Conservation (phyloP, 2,888 invertebrate genomes). For the Panopea generosa region DNA sequence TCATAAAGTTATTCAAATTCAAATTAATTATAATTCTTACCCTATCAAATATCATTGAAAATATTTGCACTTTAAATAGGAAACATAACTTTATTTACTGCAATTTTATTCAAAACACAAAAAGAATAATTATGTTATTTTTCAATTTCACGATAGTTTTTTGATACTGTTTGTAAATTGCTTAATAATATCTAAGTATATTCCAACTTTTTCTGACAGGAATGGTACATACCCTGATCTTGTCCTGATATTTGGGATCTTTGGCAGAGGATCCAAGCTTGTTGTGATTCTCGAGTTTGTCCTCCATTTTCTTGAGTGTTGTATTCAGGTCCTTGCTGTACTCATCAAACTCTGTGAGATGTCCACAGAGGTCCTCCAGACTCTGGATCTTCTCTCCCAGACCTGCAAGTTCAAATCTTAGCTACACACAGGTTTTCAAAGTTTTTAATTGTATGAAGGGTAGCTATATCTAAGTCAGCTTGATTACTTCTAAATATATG, state of each 20-base stretch:
- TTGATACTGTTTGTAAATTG: too few species aligned
- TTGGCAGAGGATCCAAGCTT: slow-evolving; percentile 89
- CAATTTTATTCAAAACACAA: too few species aligned
- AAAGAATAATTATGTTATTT: too few species aligned
- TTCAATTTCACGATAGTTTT: too few species aligned
- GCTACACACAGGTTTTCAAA: too few species aligned
- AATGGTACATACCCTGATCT: slow-evolving; percentile 89
- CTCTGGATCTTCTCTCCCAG: slow-evolving; percentile 91
- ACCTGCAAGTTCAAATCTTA: slow-evolving; percentile 85
- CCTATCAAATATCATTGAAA: neutral
- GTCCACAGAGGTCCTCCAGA: slow-evolving; percentile 91
- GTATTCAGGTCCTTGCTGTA: slow-evolving; percentile 94
- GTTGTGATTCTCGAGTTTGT: slow-evolving; percentile 92
- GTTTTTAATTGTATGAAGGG: too few species aligned
- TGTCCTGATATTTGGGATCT: slow-evolving; percentile 93
- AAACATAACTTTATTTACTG: too few species aligned
- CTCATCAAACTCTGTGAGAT: slow-evolving; percentile 93
- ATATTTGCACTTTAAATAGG: neutral
- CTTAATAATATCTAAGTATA: too few species aligned
- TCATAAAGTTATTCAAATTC: too few species aligned
- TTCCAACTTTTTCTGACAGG: too few species aligned
- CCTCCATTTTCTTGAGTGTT: slow-evolving; percentile 94
- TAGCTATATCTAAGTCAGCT: too few species aligned
- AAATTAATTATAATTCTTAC: neutral
- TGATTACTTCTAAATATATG: too few species aligned